phyloP scores from a whole-genome alignment of 2,113 vertebrate species.

The Austrofundulus limnaeus region DNA sequence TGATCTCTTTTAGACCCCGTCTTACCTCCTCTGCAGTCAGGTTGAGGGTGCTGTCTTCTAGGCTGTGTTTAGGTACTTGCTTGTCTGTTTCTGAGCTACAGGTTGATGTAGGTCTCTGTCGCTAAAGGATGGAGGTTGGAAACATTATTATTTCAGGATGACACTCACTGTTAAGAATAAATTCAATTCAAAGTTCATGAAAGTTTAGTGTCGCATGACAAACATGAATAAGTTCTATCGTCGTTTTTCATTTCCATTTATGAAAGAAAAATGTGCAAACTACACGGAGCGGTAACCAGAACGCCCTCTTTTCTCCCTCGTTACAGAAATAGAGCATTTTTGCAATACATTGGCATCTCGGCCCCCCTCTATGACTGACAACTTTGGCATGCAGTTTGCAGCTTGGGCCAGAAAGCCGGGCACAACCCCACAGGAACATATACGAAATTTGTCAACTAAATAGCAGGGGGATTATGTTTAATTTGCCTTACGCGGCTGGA shows the following conservation, averaged over 20 bases:
- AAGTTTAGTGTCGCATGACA: background rate
- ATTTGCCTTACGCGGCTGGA: constrained; percentile 65
- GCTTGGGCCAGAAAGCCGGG: constrained; percentile 47
- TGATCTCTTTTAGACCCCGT: background rate
- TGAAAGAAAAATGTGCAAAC: constrained; percentile 31
- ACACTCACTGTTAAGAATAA: background rate
- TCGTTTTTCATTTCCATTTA: constrained; percentile 15
- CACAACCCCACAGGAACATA: constrained; percentile 63
- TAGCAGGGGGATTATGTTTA: constrained; percentile 70
- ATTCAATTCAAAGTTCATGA: background rate
- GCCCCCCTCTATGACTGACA: constrained; percentile 65
- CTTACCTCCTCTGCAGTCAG: constrained; percentile 90
- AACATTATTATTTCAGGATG: background rate
- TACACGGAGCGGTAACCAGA: constrained; percentile 25
- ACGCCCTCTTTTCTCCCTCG: constrained; percentile 3
- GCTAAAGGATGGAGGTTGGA: constrained; percentile 61
- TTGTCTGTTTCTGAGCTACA: constrained; percentile 83
- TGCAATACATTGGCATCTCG: constrained; percentile 51
- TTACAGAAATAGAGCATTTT: constrained; percentile 57
- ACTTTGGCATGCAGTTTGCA: constrained; percentile 64
- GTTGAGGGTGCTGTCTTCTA: constrained; percentile 81
- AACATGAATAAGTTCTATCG: constrained; percentile 11
- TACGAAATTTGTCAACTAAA: constrained; percentile 75
- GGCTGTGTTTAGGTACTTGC: constrained; percentile 69
- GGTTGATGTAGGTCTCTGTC: constrained; percentile 80